Percentiles rank a stretch among this genome's conserved stretches.
Conservation (phyloP, 2,797 vertebrate species). For the Taenioides sp. region DNA sequence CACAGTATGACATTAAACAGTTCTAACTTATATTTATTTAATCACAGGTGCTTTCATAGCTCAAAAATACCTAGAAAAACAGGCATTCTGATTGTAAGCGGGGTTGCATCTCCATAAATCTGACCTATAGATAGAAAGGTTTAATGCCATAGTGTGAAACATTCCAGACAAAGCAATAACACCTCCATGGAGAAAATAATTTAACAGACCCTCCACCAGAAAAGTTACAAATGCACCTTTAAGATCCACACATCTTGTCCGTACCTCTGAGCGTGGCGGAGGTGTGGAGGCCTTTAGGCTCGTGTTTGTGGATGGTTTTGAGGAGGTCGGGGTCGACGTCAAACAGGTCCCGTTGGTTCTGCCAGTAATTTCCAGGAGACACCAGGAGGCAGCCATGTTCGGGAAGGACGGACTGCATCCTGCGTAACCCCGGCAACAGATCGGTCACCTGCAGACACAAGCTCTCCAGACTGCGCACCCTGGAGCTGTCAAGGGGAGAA, state of each 20-base stretch:
- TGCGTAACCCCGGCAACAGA: conserved; percentile 88
- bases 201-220: too few relatives aligned
- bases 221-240: too few relatives aligned
- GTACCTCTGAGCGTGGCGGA: conserved; percentile 93
- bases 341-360: conserved; percentile 91
- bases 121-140: too few relatives aligned
- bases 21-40: too few relatives aligned
- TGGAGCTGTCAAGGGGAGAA: conserved; percentile 58
- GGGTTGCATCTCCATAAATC: too few relatives aligned
- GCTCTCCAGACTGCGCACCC: conserved; percentile 86
- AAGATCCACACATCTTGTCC: background rate
- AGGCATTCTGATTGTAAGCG: too few relatives aligned
- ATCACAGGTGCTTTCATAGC: too few relatives aligned
- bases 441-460: conserved; percentile 93
- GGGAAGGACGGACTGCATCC: conserved; percentile 87
- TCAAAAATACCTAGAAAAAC: too few relatives aligned
- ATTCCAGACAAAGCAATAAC: too few relatives aligned
- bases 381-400: conserved; percentile 94
- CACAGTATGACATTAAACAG: too few relatives aligned
- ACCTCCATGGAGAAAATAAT: too few relatives aligned
- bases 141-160: too few relatives aligned
- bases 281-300: conserved; percentile 94
- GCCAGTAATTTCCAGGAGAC: conserved; percentile 97
- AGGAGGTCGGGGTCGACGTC: conserved; percentile 90
- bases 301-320: conserved; percentile 92